Evolutionary conservation across 2,888 invertebrate genomes (phyloP).

Genomic region (Oscheius sp.): DNA sequence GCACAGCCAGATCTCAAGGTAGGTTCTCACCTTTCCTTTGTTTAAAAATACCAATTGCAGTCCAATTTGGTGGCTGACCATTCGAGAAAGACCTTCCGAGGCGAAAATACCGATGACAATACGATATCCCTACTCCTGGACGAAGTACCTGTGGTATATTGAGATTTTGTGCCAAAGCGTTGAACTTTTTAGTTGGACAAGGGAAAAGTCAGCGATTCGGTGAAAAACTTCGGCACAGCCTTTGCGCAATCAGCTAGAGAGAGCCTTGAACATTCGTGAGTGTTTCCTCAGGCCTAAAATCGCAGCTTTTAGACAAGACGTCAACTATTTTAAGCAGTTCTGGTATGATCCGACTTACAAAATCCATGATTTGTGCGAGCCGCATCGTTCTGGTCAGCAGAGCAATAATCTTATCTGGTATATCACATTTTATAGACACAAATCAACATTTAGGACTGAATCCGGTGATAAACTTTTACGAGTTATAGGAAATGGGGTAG

Average conservation of each 20-base stretch:
- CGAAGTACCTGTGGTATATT: slow-evolving; percentile 18
- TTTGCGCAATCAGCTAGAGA: slow-evolving; percentile 44
- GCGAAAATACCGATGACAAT: slow-evolving; percentile 17
- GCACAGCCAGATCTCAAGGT: slow-evolving; percentile 30
- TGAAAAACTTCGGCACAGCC: slow-evolving; percentile 36
- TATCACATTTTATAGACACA: not conserved
- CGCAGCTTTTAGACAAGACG: slow-evolving; percentile 43
- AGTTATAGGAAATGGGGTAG: slow-evolving; percentile 68
- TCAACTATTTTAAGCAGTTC: slow-evolving; percentile 51
- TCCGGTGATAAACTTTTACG: slow-evolving; percentile 68
- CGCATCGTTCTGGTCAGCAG: slow-evolving; percentile 63
- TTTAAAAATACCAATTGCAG: slow-evolving; percentile 23
- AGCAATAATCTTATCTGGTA: slow-evolving; percentile 61
- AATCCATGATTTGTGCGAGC: slow-evolving; percentile 67
- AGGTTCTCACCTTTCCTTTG: not conserved
- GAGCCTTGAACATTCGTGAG: slow-evolving; percentile 31
- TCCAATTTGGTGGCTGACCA: slow-evolving; percentile 54
- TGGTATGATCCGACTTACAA: slow-evolving; percentile 57
- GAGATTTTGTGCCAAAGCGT: not conserved
- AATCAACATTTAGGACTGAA: slow-evolving; percentile 59
- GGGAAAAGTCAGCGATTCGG: slow-evolving; percentile 36
- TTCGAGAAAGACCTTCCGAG: slow-evolving; percentile 50
- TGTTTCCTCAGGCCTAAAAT: not conserved
- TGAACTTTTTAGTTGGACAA: slow-evolving; percentile 20
- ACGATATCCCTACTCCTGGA: slow-evolving; percentile 26